A percentile compares a stretch with the other conserved stretches of the same genome.
These are phyloP conservation scores for Melitaea athalia DNA, from an alignment of 2,888 invertebrate genomes.

Conservation along the genomic window DNA sequence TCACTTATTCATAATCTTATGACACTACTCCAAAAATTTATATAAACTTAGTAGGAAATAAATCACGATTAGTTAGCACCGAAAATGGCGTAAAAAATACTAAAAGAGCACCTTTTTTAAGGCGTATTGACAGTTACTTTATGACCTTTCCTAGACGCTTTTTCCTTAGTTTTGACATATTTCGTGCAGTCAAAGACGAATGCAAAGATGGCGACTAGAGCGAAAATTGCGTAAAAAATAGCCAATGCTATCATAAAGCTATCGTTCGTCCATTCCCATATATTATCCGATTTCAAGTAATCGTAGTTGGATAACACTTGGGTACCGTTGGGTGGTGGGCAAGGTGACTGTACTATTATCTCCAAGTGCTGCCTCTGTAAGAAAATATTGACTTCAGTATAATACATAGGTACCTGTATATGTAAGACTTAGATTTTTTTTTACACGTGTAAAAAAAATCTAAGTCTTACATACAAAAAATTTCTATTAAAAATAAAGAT, in stretches of 20 bases:
- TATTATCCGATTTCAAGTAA: constrained; percentile 61
- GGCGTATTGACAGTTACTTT: constrained; percentile 84
- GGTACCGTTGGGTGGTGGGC: constrained; percentile 90
- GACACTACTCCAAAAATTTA: constrained; percentile 8
- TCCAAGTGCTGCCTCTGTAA: constrained; percentile 91
- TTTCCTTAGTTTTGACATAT: constrained; percentile 77
- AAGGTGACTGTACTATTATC: constrained; percentile 92
- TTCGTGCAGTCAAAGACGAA: constrained; percentile 83
- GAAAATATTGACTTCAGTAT: not conserved
- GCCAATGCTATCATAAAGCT: constrained; percentile 83
- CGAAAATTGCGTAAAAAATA: constrained; percentile 83
- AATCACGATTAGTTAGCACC: constrained; percentile 35
- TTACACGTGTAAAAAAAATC: not conserved
- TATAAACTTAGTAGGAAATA: constrained; percentile 7
- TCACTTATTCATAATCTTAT: constrained; percentile 6
- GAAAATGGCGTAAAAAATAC: constrained; percentile 14
- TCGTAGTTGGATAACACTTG: constrained; percentile 83
- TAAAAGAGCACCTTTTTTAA: constrained; percentile 46
- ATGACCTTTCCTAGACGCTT: constrained; percentile 73
- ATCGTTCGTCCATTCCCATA: constrained; percentile 79
- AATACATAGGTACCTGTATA: too few relatives aligned
- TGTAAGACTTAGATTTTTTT: too few relatives aligned
- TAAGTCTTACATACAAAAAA: not conserved
- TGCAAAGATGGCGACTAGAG: constrained; percentile 82
- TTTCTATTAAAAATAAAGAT: too few relatives aligned